A percentile compares a stretch with the other conserved stretches of the same genome.
Conservation (phyloP, 2,888 invertebrate species). For the Trisateles emortualis region DNA sequence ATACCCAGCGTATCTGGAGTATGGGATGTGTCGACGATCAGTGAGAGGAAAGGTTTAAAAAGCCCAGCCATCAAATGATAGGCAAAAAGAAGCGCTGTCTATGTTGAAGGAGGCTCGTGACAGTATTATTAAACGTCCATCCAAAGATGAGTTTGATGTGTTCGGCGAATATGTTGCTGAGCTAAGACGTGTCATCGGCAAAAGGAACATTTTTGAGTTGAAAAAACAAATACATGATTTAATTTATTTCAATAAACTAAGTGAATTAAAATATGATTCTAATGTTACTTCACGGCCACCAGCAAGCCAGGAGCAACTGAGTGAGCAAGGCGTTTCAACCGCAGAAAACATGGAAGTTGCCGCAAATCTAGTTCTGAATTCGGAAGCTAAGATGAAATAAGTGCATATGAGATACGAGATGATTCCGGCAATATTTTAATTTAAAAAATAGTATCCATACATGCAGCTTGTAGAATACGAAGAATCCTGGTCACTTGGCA, state of each 20-base stretch:
- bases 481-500: too few species aligned
- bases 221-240: constrained; percentile 5
- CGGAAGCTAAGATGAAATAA: too few species aligned
- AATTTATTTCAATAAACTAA: constrained; percentile 2
- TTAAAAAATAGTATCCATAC: too few species aligned
- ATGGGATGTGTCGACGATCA: background rate
- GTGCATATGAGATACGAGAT: background rate
- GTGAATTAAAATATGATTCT: background rate
- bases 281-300: background rate
- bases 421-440: background rate
- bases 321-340: background rate
- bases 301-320: background rate
- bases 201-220: constrained; percentile 1
- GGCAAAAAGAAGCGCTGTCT: constrained; percentile 2
- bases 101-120: constrained; percentile 3
- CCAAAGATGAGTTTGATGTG: constrained; percentile 4
- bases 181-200: constrained; percentile 1
- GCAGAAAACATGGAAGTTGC: background rate
- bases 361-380: background rate
- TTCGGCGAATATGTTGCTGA: constrained; percentile 3
- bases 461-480: too few species aligned
- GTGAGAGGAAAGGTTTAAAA: background rate
- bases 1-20: background rate
- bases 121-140: constrained; percentile 2
- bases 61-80: background rate